Evolutionary conservation across 2,113 vertebrate species (phyloP), one percentile per base, ranked within the genome.

Genomic region (Pontoporia blainvillei): DNA sequence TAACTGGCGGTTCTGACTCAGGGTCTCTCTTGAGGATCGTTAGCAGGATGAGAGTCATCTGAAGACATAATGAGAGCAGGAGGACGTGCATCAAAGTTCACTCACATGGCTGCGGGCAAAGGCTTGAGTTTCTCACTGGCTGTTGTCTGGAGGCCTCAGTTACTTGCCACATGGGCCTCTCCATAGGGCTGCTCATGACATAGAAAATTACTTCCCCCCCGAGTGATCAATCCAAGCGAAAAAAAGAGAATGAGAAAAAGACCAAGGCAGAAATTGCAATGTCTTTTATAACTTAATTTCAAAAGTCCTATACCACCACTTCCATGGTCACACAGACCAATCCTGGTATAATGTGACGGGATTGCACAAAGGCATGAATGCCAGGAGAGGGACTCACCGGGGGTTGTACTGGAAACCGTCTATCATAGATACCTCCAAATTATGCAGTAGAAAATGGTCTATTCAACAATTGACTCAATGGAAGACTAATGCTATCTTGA

Each of bases 351-450:
- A 20, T 14, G 14, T 21, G n/a, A 59, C 23, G 1, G 0, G 31
- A 54, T 10, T 25, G 27, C 23, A 36, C 9, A 86, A 23, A 90
- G 6, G 5, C 8, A 54, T 49, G 25, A 64, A 52, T 72, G 27
- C 6, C 31, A 27, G 25, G 14, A 29, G 18, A 1, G 14, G 25
- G 14, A 31, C n/a, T 46, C 6, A 29, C 0, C 15, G 17, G 4
- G 3, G 5, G 9, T 6, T 8, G 0, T 72, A 36, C 6, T 81
- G 34, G 21, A 90, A 83, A 21, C 6, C 49, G 20, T 2, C 75
- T 83, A 17, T n/a, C 49, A 64, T 6, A 36, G 18, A 46, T 6
- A 57, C 10, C 34, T 90, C 85, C 49, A 34, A 67, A 73, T 49
- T 39, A 39, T 25, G 52, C 4, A 61, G 8, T 36, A 62, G 41